Conservation (phyloP, 2,113 vertebrate genomes). For the Sylvilagus bachmani region DNA sequence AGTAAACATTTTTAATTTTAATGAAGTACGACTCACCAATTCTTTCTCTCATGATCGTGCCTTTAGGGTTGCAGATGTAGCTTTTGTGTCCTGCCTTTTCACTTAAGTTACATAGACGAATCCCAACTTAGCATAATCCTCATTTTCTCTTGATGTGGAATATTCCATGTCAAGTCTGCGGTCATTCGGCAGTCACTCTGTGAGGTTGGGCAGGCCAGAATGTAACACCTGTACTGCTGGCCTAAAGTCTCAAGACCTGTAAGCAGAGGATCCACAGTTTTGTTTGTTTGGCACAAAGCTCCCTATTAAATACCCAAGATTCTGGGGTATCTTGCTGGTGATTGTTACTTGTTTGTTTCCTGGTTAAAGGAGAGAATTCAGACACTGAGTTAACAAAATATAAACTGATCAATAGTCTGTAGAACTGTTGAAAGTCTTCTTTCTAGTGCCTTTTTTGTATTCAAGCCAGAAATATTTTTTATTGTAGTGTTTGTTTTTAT, state of each 20-base stretch:
- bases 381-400: slow-evolving; percentile 42
- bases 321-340: slow-evolving; percentile 8
- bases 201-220: not conserved
- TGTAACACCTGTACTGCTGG: not conserved
- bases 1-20: not conserved
- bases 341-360: slow-evolving; percentile 59
- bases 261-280: not conserved
- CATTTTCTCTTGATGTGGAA: slow-evolving; percentile 8
- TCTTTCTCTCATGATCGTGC: not conserved
- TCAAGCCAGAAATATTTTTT: slow-evolving; percentile 25
- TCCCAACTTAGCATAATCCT: not conserved
- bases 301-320: not conserved
- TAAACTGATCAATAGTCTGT: slow-evolving; percentile 37
- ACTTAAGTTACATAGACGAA: slow-evolving; percentile 32
- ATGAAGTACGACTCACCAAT: not conserved
- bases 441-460: not conserved
- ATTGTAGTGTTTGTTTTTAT: slow-evolving; percentile 39
- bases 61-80: not conserved
- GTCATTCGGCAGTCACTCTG: not conserved
- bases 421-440: slow-evolving; percentile 54
- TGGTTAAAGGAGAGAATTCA: slow-evolving; percentile 58
- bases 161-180: not conserved
- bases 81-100: slow-evolving; percentile 48
- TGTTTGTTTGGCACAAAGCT: slow-evolving; percentile 33
- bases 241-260: not conserved